Percentiles rank a stretch among this genome's conserved stretches.
Conservation (phyloP, 2,797 vertebrate species). For the Helarctos malayanus region DNA sequence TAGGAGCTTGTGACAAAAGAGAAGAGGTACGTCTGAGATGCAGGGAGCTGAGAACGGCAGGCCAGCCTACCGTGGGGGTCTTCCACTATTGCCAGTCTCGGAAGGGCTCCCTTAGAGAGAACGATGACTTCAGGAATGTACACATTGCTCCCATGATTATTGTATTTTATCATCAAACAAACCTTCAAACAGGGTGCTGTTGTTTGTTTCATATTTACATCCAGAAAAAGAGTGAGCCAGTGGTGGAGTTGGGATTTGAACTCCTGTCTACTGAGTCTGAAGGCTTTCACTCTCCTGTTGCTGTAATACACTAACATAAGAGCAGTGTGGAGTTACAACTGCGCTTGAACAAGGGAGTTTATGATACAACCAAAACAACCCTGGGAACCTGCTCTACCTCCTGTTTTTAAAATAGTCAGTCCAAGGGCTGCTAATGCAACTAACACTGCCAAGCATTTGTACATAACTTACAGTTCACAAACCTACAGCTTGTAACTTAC, state of each 20-base stretch:
- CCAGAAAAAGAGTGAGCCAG: not conserved
- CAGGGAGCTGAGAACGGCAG: not conserved
- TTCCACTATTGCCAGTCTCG: not conserved
- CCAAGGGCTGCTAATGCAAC: not conserved
- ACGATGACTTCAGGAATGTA: not conserved
- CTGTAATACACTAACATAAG: not conserved
- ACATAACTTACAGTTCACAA: not conserved
- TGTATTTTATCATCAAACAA: not conserved
- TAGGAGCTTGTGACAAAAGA: not conserved
- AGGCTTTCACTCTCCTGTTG: not conserved
- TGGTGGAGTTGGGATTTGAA: not conserved
- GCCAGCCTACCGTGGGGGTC: not conserved
- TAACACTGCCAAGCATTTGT: not conserved
- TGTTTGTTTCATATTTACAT: not conserved
- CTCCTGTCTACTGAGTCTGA: not conserved
- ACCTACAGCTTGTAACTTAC: no score
- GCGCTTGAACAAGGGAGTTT: not conserved
- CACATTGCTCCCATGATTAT: rapidly evolving
- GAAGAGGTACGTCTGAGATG: not conserved
- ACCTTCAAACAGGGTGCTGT: not conserved
- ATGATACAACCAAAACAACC: not conserved
- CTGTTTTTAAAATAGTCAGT: not conserved
- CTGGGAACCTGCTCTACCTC: not conserved
- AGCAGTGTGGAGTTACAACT: not conserved
- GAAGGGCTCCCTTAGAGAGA: not conserved